Conservation (phyloP, 1,140 invertebrate species). For the Zaprionus lachaisei region DNA sequence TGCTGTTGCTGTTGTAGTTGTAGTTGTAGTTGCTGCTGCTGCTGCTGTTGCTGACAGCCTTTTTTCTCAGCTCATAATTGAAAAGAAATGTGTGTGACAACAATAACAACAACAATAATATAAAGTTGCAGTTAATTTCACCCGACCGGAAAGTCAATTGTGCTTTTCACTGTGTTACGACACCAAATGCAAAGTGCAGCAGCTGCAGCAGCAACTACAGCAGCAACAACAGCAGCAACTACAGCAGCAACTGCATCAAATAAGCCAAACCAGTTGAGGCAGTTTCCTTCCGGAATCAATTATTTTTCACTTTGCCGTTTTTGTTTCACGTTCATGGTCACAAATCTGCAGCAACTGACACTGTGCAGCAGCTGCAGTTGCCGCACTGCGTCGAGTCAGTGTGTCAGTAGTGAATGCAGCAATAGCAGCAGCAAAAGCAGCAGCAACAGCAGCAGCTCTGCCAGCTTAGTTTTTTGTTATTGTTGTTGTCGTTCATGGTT, state of each 20-base stretch:
- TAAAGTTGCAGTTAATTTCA: conserved; percentile 31
- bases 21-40: background rate
- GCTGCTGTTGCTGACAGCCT: background rate
- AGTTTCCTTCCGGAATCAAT: conserved; percentile 82
- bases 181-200: conserved; percentile 56
- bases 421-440: background rate
- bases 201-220: conserved; percentile 12
- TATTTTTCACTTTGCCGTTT: conserved; percentile 75
- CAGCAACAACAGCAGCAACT: background rate
- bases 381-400: conserved; percentile 45
- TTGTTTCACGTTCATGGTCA: conserved; percentile 77
- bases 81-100: conserved; percentile 51
- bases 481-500: conserved; percentile 31
- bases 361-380: conserved; percentile 34
- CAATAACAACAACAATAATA: background rate
- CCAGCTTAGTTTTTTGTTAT: background rate
- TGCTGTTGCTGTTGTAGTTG: conserved; percentile 9
- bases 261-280: conserved; percentile 69
- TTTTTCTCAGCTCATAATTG: conserved; percentile 33
- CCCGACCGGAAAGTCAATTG: conserved; percentile 31
- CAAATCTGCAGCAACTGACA: conserved; percentile 44
- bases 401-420: conserved; percentile 47
- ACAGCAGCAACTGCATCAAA: conserved; percentile 24
- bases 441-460: background rate
- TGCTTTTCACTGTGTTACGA: conserved; percentile 68